Evolutionary conservation across 2,888 invertebrate genomes (phyloP).

Genomic region (Sphaerophoria taeniata): DNA sequence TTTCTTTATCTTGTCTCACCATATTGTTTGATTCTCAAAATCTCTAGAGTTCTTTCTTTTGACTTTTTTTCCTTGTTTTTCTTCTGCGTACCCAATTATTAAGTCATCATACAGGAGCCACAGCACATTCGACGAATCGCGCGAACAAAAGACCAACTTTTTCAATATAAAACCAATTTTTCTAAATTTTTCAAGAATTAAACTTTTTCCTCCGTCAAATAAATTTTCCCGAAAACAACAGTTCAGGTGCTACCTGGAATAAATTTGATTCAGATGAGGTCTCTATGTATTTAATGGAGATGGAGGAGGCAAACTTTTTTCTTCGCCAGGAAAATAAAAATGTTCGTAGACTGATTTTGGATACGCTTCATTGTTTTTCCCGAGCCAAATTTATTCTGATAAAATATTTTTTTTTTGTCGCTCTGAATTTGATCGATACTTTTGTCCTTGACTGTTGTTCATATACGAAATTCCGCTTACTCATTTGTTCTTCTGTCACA

Average conservation of each 20-base stretch:
- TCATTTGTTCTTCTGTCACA: slow-evolving; percentile 59
- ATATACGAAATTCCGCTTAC: slow-evolving; percentile 24
- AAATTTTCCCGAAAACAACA: neutral
- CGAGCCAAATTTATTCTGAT: neutral
- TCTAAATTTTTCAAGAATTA: neutral
- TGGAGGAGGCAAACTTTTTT: neutral
- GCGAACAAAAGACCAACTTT: neutral
- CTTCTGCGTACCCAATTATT: neutral
- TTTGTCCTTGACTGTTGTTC: slow-evolving; percentile 5
- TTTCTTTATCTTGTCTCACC: neutral
- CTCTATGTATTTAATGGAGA: too few species aligned
- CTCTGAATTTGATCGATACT: neutral
- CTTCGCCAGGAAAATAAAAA: neutral
- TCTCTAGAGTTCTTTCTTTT: neutral
- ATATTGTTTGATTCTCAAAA: neutral
- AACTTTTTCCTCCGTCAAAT: neutral
- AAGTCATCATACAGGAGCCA: neutral
- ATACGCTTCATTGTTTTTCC: neutral
- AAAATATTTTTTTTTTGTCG: neutral
- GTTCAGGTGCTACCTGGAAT: neutral
- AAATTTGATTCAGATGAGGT: neutral
- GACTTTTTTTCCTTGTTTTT: neutral
- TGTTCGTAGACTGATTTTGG: neutral
- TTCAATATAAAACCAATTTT: slow-evolving; percentile 4
- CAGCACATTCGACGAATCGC: neutral